These are phyloP conservation scores for Melanostoma mellinum DNA, from an alignment of 2,888 invertebrate genomes.

Conservation along the genomic window DNA sequence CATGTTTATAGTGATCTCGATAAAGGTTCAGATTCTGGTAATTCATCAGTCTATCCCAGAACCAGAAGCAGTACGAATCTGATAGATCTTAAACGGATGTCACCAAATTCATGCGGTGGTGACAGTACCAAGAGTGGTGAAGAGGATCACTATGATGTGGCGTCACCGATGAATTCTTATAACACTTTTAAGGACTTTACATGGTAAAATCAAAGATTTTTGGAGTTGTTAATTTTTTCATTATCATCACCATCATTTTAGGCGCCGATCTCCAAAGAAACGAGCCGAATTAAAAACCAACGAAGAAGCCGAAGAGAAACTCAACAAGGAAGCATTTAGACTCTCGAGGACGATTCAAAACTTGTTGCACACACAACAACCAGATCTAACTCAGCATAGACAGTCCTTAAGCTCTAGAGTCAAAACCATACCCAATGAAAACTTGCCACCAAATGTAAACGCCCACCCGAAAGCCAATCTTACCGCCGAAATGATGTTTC, in stretches of 20 bases:
- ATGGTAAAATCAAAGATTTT: slow-evolving; percentile 82
- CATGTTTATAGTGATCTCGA: slow-evolving; percentile 78
- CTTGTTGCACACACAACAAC: slow-evolving; percentile 85
- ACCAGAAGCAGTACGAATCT: slow-evolving; percentile 81
- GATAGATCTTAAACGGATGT: slow-evolving; percentile 73
- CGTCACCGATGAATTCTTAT: slow-evolving; percentile 79
- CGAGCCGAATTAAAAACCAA: slow-evolving; percentile 84
- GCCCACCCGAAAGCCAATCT: slow-evolving; percentile 68
- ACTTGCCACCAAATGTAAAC: slow-evolving; percentile 47
- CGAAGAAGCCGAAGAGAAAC: slow-evolving; percentile 85
- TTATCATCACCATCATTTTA: slow-evolving; percentile 48
- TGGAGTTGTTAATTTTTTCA: background rate
- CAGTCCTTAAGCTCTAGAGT: slow-evolving; percentile 53
- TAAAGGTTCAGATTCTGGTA: slow-evolving; percentile 67
- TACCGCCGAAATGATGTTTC: slow-evolving; percentile 79
- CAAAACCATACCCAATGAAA: slow-evolving; percentile 40
- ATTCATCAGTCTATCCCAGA: slow-evolving; percentile 75
- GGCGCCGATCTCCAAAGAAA: slow-evolving; percentile 82
- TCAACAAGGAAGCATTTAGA: slow-evolving; percentile 87
- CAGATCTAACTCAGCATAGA: slow-evolving; percentile 82
- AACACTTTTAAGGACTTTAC: slow-evolving; percentile 84
- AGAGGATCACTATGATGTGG: slow-evolving; percentile 76
- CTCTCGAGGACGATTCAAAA: slow-evolving; percentile 86
- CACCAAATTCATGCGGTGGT: slow-evolving; percentile 53
- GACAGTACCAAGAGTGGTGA: slow-evolving; percentile 63